A percentile compares a stretch with the other conserved stretches of the same genome.
phyloP scores from a whole-genome alignment of 2,888 invertebrate genomes.

The Meteorus cinctellus region DNA sequence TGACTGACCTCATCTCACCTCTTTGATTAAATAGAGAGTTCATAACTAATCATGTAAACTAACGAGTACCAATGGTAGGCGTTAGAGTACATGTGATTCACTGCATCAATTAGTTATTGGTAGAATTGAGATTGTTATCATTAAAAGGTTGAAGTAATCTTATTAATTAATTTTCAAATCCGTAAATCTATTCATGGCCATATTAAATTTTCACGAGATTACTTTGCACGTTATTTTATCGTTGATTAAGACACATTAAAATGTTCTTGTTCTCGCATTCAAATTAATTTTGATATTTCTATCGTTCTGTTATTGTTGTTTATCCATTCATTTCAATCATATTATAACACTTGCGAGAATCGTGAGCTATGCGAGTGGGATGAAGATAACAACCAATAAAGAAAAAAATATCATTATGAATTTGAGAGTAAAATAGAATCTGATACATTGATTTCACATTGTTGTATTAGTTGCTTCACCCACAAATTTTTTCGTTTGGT shows the following conservation, averaged over 20 bases:
- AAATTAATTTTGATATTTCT: background rate
- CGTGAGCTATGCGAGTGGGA: background rate
- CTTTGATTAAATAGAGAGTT: background rate
- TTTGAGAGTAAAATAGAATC: background rate
- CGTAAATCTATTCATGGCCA: background rate
- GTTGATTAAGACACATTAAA: background rate
- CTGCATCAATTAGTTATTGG: background rate
- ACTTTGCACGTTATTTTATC: background rate
- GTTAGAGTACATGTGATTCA: background rate
- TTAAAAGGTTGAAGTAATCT: background rate
- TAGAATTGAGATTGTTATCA: background rate
- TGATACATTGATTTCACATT: background rate
- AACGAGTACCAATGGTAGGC: background rate
- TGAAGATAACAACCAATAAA: background rate
- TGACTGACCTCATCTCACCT: constrained; percentile 1
- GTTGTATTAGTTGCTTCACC: background rate
- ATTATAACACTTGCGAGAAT: too few relatives aligned
- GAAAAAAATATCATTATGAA: background rate
- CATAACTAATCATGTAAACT: background rate
- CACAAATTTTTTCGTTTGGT: background rate
- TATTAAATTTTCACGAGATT: background rate
- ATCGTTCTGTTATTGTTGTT: background rate
- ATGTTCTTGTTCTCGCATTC: background rate
- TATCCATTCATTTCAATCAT: background rate
- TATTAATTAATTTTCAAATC: constrained; percentile 1